Evolutionary conservation across 2,113 vertebrate genomes (phyloP), one percentile per base, ranked within the genome.

Genomic region (Crotalus tigris): DNA sequence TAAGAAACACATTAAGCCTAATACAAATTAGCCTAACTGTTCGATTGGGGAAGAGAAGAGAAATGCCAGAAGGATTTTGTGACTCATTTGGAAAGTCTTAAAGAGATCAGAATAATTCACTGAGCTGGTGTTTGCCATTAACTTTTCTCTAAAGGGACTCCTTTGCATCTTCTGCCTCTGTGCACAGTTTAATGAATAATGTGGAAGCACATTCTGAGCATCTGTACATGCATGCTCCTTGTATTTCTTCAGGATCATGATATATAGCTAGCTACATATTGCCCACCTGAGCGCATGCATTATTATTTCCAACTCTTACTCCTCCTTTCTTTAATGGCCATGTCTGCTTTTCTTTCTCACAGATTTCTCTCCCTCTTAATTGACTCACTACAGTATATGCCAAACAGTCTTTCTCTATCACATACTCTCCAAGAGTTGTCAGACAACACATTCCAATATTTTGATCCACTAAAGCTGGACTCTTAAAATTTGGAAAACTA

Each of bases 11-110:
- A 33, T 94, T 93, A 92, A 88, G 24, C 9, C 7, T 51, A 69
- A 91, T 91, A 87, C 89, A 81, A 87, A 91, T 91, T 51, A 94
- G 26, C 88, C 57, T 92, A 90, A 91, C 57, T 51, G 19, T 54
- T 26, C 4, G 4, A 89, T 5, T 39, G 54, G n/a, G 44, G 55
- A 55, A 44, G 26, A 49, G 93, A 87, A 94, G 10, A 49, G 17
- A 89, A 86, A 86, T 69, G 51, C 88, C 11, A n/a, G 64, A 55
- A 85, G 69, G 49, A 86, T 23, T 69, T 10, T 55, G 51, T 53
- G 88, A 87, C 24, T 92, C 49, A 90, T 75, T 53, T 85, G 57
- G 75, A 87, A 26, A 85, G 19, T 51, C 46, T 0, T 0, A 24
- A 92, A 93, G 51, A 75, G 69, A 58, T 53, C 24, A n/a, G 55